A percentile compares a stretch with the other conserved stretches of the same genome.
These are phyloP conservation scores for Coryphaenoides rupestris DNA, from an alignment of 2,113 vertebrate genomes.

Conservation along the genomic window DNA sequence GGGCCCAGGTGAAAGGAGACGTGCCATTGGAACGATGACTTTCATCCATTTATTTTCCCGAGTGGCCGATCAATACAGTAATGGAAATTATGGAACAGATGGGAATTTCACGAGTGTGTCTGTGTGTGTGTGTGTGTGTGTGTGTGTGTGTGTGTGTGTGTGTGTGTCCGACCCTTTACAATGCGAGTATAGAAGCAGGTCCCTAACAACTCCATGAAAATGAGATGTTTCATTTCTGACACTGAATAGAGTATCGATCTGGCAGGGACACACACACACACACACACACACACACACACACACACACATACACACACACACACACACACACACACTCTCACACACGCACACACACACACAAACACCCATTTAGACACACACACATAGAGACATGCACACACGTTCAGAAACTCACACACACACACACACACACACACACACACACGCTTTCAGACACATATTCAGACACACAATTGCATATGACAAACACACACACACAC, in stretches of 20 bases:
- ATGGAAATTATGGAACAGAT: constrained; percentile 59
- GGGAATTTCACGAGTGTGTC: constrained; percentile 38
- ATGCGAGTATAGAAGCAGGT: constrained; percentile 46
- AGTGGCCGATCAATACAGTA: constrained; percentile 56
- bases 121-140: constrained; percentile 5
- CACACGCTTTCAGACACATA: background rate
- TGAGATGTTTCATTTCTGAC: constrained; percentile 46
- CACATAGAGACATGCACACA: background rate
- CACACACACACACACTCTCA: too few species aligned
- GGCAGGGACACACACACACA: constrained; percentile 13
- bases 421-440: background rate
- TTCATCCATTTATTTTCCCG: background rate
- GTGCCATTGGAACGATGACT: background rate
- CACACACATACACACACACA: too few species aligned
- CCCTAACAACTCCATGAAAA: constrained; percentile 64
- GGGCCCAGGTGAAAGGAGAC: background rate
- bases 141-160: constrained; percentile 18
- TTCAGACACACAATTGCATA: background rate
- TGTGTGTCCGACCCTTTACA: constrained; percentile 61
- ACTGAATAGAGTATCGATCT: constrained; percentile 62
- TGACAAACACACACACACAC: background rate
- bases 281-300: constrained; percentile 9
- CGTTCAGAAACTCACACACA: background rate
- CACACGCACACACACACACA: background rate
- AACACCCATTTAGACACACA: background rate